phyloP scores from a whole-genome alignment of 1,140 invertebrate genomes.

The Drosophila pruinosa region DNA sequence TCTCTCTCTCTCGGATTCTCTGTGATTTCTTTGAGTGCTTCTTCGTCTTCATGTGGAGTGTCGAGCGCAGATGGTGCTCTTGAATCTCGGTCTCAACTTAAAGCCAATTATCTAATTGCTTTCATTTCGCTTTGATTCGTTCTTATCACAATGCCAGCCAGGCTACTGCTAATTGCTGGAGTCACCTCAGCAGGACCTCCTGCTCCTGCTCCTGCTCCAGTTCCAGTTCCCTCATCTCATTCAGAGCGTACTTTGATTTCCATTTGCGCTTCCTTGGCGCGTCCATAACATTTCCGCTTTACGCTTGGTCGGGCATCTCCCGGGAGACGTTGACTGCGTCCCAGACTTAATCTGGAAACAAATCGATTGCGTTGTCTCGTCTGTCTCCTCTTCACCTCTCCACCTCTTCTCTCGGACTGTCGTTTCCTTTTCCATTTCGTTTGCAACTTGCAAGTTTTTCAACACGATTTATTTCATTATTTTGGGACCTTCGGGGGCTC shows the following conservation, averaged over 20 bases:
- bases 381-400: constrained; percentile 14
- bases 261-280: constrained; percentile 62
- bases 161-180: constrained; percentile 20
- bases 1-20: background rate
- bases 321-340: constrained; percentile 53
- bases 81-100: constrained; percentile 44
- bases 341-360: constrained; percentile 81
- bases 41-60: background rate
- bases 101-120: constrained; percentile 80
- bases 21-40: constrained; percentile 6
- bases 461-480: constrained; percentile 81
- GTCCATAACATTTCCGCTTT: constrained; percentile 73
- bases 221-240: constrained; percentile 25
- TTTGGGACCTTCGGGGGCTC: constrained; percentile 27
- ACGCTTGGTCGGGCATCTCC: constrained; percentile 51
- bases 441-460: constrained; percentile 59
- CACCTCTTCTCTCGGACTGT: constrained; percentile 6
- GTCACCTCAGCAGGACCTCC: constrained; percentile 20
- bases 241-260: constrained; percentile 65
- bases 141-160: constrained; percentile 43
- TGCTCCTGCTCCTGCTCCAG: background rate
- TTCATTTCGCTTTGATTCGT: constrained; percentile 60
- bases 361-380: constrained; percentile 76
- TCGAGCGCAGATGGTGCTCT: constrained; percentile 29
- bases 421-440: constrained; percentile 15